Evolutionary conservation across 2,888 invertebrate species (phyloP).

Genomic region (Antitype chi): DNA sequence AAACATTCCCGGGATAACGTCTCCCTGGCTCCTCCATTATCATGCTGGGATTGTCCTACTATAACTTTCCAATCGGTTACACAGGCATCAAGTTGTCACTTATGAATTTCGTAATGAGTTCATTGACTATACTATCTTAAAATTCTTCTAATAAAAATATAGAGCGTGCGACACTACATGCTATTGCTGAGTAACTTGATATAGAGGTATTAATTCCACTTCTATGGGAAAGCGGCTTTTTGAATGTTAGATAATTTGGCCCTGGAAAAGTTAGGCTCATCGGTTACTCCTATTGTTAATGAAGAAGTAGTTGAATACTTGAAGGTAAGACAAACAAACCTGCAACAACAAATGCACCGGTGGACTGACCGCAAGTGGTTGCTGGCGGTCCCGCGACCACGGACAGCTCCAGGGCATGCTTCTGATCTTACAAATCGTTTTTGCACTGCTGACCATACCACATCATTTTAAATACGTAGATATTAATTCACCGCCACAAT

Average conservation of each 20-base stretch:
- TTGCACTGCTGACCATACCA: slow-evolving; percentile 75
- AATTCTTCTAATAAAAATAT: slow-evolving; percentile 69
- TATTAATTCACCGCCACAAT: slow-evolving; percentile 59
- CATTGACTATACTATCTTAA: slow-evolving; percentile 75
- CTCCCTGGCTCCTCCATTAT: slow-evolving; percentile 77
- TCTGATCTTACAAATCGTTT: slow-evolving; percentile 69
- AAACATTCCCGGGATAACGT: slow-evolving; percentile 82
- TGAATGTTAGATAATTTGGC: not conserved
- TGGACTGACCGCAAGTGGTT: slow-evolving; percentile 79
- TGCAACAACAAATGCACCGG: slow-evolving; percentile 80
- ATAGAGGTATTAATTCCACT: slow-evolving; percentile 28
- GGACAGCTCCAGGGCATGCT: slow-evolving; percentile 88
- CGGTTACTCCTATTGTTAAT: slow-evolving; percentile 3
- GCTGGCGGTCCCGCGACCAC: slow-evolving; percentile 85
- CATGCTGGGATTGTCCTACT: slow-evolving; percentile 76
- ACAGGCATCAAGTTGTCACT: slow-evolving; percentile 69
- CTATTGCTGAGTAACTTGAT: slow-evolving; percentile 40
- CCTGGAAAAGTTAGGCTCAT: slow-evolving; percentile 16
- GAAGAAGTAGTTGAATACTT: not conserved
- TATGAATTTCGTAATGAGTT: slow-evolving; percentile 78
- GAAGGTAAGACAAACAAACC: slow-evolving; percentile 76
- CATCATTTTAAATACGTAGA: slow-evolving; percentile 61
- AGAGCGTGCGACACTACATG: slow-evolving; percentile 45
- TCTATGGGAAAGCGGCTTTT: slow-evolving; percentile 22
- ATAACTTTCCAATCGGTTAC: slow-evolving; percentile 76